These are phyloP conservation scores for Pelodytes ibericus DNA, from an alignment of 2,797 vertebrate genomes.

Conservation along the genomic window DNA sequence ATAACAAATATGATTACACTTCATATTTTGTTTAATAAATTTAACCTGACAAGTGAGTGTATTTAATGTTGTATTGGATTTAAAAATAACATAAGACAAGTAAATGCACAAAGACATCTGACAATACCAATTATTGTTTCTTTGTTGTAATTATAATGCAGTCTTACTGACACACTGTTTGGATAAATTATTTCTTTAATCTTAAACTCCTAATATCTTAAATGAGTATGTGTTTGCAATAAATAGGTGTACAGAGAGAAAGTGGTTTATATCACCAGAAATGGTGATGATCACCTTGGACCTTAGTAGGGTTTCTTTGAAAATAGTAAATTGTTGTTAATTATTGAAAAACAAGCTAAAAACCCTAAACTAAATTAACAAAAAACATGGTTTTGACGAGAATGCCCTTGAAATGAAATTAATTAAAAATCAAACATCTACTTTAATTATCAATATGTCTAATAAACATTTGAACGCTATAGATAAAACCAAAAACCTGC, in stretches of 20 bases:
- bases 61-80: slow-evolving; percentile 39
- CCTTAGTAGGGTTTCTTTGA: too few species aligned
- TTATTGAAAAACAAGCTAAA: too few species aligned
- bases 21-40: slow-evolving; percentile 40
- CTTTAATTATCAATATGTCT: too few species aligned
- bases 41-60: slow-evolving; percentile 37
- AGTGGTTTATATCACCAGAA: too few species aligned
- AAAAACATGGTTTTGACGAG: too few species aligned
- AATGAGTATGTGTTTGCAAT: slow-evolving; percentile 9
- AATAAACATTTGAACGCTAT: too few species aligned
- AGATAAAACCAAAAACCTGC: too few species aligned
- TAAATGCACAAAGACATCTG: slow-evolving; percentile 48
- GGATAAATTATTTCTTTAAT: slow-evolving; percentile 36
- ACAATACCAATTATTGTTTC: slow-evolving; percentile 46
- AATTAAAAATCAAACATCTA: too few species aligned
- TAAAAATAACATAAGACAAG: slow-evolving; percentile 44
- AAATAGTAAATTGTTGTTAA: too few species aligned
- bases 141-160: slow-evolving; percentile 43
- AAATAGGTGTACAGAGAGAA: background rate
- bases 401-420: too few species aligned
- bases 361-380: too few species aligned
- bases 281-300: too few species aligned
- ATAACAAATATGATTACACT: slow-evolving; percentile 33
- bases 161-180: slow-evolving; percentile 23
- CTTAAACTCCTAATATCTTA: slow-evolving; percentile 10